Percentiles rank a stretch among this genome's conserved stretches.
Evolutionary conservation across 2,113 vertebrate species (phyloP).

Genomic region (Galemys pyrenaicus): DNA sequence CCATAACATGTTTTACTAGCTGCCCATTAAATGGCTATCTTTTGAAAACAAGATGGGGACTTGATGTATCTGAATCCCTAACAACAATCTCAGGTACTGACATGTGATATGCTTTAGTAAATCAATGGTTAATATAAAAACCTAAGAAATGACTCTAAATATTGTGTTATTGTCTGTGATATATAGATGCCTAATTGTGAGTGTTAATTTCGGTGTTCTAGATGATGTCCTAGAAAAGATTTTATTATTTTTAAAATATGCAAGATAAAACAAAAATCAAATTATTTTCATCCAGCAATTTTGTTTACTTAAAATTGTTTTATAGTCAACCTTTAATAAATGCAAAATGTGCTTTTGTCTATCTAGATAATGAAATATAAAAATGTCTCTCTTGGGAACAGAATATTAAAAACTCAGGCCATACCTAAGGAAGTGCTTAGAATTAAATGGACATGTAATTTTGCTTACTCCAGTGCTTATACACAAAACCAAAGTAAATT

Average conservation of each 20-base stretch:
- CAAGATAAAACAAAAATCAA: slow-evolving; percentile 15
- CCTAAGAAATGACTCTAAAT: neutral
- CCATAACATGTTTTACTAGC: neutral
- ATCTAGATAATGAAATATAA: neutral
- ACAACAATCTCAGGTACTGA: neutral
- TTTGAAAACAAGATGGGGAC: neutral
- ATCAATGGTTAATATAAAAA: neutral
- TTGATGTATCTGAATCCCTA: neutral
- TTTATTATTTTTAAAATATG: neutral
- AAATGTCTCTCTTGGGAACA: neutral
- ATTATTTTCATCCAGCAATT: neutral
- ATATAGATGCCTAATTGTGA: neutral
- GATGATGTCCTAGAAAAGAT: neutral
- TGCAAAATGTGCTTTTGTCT: neutral
- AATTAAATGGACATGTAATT: neutral
- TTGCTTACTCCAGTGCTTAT: neutral
- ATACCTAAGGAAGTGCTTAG: neutral
- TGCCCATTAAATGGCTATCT: neutral
- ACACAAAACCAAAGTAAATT: neutral
- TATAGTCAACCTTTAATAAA: neutral
- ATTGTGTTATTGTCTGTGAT: neutral
- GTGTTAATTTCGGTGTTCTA: neutral
- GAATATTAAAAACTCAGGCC: neutral
- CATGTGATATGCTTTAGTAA: neutral
- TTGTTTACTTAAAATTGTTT: slow-evolving; percentile 4